Evolutionary conservation across 2,888 invertebrate genomes (phyloP), one percentile per base, ranked within the genome.

Genomic region (Shargacucullia verbasci): DNA sequence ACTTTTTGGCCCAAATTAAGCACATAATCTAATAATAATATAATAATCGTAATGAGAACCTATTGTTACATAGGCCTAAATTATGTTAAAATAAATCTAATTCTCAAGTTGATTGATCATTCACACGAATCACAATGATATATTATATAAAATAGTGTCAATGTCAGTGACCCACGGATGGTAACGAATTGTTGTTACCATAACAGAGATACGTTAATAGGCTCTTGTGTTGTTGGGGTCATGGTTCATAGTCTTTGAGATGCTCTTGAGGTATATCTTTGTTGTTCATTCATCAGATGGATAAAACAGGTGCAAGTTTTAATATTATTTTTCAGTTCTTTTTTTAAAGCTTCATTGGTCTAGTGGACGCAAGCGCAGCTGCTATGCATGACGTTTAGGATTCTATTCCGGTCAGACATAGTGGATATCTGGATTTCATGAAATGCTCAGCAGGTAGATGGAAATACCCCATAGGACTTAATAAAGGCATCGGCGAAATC

Each of bases 101-200:
- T 52, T 68, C 59, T 62, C 45, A 68, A 52, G 57, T 60, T 68
- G 60, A 74, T 74, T 68, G 58, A 75, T 78, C 58, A 63, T 61
- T 65, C 48, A 10, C 60, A 60, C 38, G 55, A 41, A 53, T 47
- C 27, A 78, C 78, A 78, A 75, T 75, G 40, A 68, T 75, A 49
- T 55, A 65, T 72, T 44, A 61, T 41, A 49, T 50, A 50, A 50
- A 83, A 82, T 56, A 76, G 79, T 80, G 84, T 82, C 83, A 83
- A 83, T 82, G 84, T 76, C 79, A 75, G 44, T 80, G 79, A 83
- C 81, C 78, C 60, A 52, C 49, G 53, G 54, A 47, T 62, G 52
- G 49, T 67, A 58, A 59, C 56, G 20, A 39, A 50, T 48, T 64
- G 47, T 52, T 65, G 59, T 67, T 62, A 41, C 46, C 44, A 56